Conservation (phyloP, 2,797 vertebrate genomes). For the Hippoglossus hippoglossus region DNA sequence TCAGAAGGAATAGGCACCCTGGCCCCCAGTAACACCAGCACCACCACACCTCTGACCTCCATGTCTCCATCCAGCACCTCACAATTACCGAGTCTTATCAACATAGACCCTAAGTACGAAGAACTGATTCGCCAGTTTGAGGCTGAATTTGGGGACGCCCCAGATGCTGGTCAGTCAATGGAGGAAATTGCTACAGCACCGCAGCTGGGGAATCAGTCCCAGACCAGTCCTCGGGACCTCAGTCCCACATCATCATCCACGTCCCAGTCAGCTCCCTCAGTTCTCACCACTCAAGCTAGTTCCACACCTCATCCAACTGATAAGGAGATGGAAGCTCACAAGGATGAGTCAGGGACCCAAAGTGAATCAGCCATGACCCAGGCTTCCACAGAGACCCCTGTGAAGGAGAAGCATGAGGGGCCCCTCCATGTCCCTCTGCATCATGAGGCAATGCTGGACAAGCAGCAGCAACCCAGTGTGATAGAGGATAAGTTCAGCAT, state of each 20-base stretch:
- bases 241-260: slow-evolving; percentile 58
- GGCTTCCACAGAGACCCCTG: slow-evolving; percentile 44
- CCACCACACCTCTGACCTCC: slow-evolving; percentile 74
- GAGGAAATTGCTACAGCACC: slow-evolving; percentile 46
- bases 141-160: slow-evolving; percentile 91
- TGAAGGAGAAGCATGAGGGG: slow-evolving; percentile 41
- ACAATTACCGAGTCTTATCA: slow-evolving; percentile 77
- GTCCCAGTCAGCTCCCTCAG: slow-evolving; percentile 50
- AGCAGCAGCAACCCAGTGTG: slow-evolving; percentile 70
- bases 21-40: slow-evolving; percentile 67
- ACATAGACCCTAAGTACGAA: slow-evolving; percentile 93
- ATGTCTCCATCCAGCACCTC: slow-evolving; percentile 75
- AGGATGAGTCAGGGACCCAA: slow-evolving; percentile 52
- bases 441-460: slow-evolving; percentile 60
- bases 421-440: slow-evolving; percentile 30
- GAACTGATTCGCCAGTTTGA: slow-evolving; percentile 97
- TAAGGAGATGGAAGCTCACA: slow-evolving; percentile 69
- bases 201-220: slow-evolving; percentile 56
- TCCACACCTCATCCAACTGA: slow-evolving; percentile 53
- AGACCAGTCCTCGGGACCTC: slow-evolving; percentile 70
- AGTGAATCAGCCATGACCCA: slow-evolving; percentile 55
- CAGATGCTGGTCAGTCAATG: slow-evolving; percentile 67
- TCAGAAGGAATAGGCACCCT: slow-evolving; percentile 60
- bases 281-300: slow-evolving; percentile 47
- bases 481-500: slow-evolving; percentile 82